Percentiles rank a stretch among this genome's conserved stretches.
These are phyloP conservation scores for Menura novaehollandiae DNA, from an alignment of 2,113 vertebrate genomes.

Conservation along the genomic window DNA sequence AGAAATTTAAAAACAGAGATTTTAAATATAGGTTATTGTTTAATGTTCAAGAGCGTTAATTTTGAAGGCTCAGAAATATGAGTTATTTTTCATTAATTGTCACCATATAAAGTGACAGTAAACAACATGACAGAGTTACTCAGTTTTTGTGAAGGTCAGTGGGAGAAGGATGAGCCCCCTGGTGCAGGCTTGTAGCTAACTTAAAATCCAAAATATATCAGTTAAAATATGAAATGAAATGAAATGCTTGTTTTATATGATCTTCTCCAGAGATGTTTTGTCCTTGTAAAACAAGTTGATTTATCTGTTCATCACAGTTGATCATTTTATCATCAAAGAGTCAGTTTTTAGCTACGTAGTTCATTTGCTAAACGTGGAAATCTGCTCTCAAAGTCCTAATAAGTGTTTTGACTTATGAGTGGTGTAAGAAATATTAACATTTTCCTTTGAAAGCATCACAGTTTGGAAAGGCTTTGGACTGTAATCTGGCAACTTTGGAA, in stretches of 20 bases:
- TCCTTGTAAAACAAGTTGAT: neutral
- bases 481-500: neutral
- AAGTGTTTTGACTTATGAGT: neutral
- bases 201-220: neutral
- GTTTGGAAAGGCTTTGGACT: neutral
- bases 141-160: neutral
- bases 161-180: neutral
- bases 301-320: neutral
- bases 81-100: neutral
- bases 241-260: neutral
- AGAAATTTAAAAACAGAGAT: neutral
- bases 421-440: neutral
- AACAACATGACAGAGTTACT: neutral
- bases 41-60: neutral
- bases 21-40: neutral
- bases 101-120: neutral
- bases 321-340: neutral
- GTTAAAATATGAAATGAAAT: neutral
- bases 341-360: neutral
- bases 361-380: neutral
- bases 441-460: neutral
- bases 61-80: neutral
- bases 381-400: neutral
- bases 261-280: neutral
- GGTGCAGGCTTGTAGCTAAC: neutral